Percentiles rank a stretch among this genome's conserved stretches.
Evolutionary conservation across 2,888 invertebrate genomes (phyloP).

Genomic region (Acrobasis suavella): DNA sequence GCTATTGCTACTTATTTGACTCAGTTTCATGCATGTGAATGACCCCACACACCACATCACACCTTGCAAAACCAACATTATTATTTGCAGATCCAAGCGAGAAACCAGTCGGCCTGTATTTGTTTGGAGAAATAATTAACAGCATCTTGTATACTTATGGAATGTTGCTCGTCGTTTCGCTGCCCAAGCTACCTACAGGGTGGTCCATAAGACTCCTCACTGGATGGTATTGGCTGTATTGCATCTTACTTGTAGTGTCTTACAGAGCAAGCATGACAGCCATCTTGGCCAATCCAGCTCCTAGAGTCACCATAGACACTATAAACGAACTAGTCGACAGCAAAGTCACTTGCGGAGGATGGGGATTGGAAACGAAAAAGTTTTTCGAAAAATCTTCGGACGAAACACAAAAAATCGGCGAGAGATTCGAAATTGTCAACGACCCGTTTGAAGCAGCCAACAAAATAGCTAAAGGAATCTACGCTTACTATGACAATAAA

Average conservation of each 20-base stretch:
- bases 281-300: slow-evolving; percentile 89
- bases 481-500: slow-evolving; percentile 91
- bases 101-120: slow-evolving; percentile 82
- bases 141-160: slow-evolving; percentile 91
- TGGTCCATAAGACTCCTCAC: slow-evolving; percentile 92
- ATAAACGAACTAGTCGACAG: slow-evolving; percentile 86
- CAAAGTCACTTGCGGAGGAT: slow-evolving; percentile 86
- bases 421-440: slow-evolving; percentile 84
- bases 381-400: slow-evolving; percentile 88
- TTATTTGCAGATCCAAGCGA: slow-evolving; percentile 55
- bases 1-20: too few species aligned
- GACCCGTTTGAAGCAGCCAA: slow-evolving; percentile 85
- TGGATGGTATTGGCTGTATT: slow-evolving; percentile 95
- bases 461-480: slow-evolving; percentile 86
- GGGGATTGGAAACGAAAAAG: slow-evolving; percentile 86
- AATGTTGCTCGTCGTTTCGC: slow-evolving; percentile 90
- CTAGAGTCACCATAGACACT: slow-evolving; percentile 90
- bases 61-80: slow-evolving; percentile 26
- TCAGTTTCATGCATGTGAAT: not conserved
- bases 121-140: slow-evolving; percentile 88
- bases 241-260: slow-evolving; percentile 89
- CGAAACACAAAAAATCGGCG: slow-evolving; percentile 84
- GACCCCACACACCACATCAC: not conserved
- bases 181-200: slow-evolving; percentile 88
- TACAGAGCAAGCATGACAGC: slow-evolving; percentile 94